These are phyloP conservation scores for Argya squamiceps DNA, from an alignment of 2,797 vertebrate species.

Conservation along the genomic window DNA sequence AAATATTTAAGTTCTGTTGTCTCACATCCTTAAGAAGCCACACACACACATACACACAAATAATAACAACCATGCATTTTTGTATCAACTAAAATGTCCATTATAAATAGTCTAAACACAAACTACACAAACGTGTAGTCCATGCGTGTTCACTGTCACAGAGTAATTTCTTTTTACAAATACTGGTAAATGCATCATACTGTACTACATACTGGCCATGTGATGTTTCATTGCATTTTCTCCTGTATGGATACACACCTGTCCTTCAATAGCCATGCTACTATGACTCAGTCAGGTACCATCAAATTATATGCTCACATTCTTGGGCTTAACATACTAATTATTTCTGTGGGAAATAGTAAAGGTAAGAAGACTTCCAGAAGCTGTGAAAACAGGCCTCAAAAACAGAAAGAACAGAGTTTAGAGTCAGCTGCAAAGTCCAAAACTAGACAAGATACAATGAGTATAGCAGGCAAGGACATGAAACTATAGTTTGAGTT, in stretches of 20 bases:
- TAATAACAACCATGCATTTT: background rate
- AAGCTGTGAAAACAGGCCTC: no score
- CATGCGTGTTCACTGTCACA: background rate
- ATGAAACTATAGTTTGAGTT: no score
- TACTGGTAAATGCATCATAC: background rate
- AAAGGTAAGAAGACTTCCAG: no score
- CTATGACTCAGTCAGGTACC: background rate
- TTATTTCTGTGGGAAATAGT: background rate
- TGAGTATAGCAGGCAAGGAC: no score
- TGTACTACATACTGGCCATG: background rate
- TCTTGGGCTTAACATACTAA: background rate
- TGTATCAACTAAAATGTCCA: background rate
- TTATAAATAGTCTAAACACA: background rate
- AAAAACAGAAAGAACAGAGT: no score
- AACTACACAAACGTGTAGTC: background rate
- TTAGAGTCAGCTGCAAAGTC: no score
- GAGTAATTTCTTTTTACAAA: background rate
- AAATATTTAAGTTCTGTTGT: background rate
- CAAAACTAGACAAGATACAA: no score
- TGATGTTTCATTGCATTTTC: background rate
- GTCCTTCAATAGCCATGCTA: background rate
- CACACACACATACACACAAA: background rate
- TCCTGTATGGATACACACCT: background rate
- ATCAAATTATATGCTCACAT: background rate
- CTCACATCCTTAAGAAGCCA: background rate